A percentile compares a stretch with the other conserved stretches of the same genome.
phyloP scores from a whole-genome alignment of 1,140 invertebrate genomes.

The Drosophila nigromelanica region DNA sequence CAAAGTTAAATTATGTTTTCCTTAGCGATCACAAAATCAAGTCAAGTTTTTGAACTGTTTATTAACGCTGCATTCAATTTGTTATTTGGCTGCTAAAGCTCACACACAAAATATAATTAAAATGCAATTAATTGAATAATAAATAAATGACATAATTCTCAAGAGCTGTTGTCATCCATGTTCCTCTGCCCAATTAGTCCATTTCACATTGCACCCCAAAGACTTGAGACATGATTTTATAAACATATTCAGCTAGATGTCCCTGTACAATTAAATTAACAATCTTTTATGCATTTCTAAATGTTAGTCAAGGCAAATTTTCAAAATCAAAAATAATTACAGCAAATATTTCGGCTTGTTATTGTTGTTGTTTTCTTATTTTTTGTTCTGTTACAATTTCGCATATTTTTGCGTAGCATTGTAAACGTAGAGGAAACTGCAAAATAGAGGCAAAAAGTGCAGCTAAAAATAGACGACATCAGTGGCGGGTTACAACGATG shows the following conservation, averaged over 20 bases:
- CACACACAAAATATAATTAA: not conserved
- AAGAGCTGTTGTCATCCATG: conserved; percentile 22
- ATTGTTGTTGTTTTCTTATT: conserved; percentile 1
- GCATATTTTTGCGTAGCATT: conserved; percentile 70
- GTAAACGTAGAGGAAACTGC: conserved; percentile 46
- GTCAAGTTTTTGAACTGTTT: not conserved
- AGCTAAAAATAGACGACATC: conserved; percentile 72
- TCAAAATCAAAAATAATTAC: conserved; percentile 71
- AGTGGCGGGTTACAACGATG: conserved; percentile 50
- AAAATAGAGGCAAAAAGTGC: conserved; percentile 53
- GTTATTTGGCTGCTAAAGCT: not conserved
- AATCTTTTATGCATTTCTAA: conserved; percentile 54
- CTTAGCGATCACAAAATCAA: not conserved
- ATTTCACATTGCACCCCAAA: conserved; percentile 15
- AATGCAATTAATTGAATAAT: conserved; percentile 33
- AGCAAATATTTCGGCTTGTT: conserved; percentile 47
- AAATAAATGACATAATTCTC: conserved; percentile 20
- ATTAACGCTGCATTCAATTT: not conserved
- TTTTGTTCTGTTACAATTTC: conserved; percentile 38
- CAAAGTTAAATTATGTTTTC: too few relatives aligned
- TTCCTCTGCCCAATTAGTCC: conserved; percentile 54
- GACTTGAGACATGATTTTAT: conserved; percentile 19
- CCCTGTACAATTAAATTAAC: conserved; percentile 64
- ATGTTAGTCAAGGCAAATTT: conserved; percentile 21
- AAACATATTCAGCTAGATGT: conserved; percentile 20